A percentile compares a stretch with the other conserved stretches of the same genome.
Conservation (phyloP, 2,888 invertebrate species). For the Thereva unica region DNA sequence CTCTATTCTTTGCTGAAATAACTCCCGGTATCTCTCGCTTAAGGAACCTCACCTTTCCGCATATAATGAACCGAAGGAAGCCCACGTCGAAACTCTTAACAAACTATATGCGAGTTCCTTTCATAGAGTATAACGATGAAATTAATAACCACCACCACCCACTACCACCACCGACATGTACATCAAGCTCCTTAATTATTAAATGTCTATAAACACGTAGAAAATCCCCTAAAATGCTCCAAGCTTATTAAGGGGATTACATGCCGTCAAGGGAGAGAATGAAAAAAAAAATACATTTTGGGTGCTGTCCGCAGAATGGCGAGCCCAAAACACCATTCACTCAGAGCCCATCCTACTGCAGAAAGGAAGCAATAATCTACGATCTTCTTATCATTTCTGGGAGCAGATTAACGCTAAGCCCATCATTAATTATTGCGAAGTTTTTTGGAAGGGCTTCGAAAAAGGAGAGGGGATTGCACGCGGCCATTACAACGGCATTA, state of each 20-base stretch:
- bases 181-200: slow-evolving; percentile 10
- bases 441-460: not conserved
- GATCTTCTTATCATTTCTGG: slow-evolving; percentile 39
- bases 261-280: not conserved
- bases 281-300: too few relatives aligned
- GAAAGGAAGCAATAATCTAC: slow-evolving; percentile 32
- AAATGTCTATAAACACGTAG: slow-evolving; percentile 18
- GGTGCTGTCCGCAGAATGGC: too few relatives aligned
- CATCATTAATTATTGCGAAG: slow-evolving; percentile 41
- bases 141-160: slow-evolving; percentile 2
- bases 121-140: not conserved
- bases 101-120: not conserved
- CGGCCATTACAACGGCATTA: slow-evolving; percentile 9
- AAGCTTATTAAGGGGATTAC: slow-evolving; percentile 28
- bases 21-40: too few relatives aligned
- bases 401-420: slow-evolving; percentile 40
- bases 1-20: too few relatives aligned
- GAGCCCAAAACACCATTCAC: slow-evolving; percentile 9
- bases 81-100: too few relatives aligned
- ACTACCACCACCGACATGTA: not conserved
- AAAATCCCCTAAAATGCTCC: slow-evolving; percentile 20
- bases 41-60: too few relatives aligned
- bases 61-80: too few relatives aligned
- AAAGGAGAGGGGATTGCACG: slow-evolving; percentile 12
- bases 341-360: slow-evolving; percentile 24